These are phyloP conservation scores for Psittacula cyanocephala DNA, from an alignment of 2,113 vertebrate species.

Conservation along the genomic window DNA sequence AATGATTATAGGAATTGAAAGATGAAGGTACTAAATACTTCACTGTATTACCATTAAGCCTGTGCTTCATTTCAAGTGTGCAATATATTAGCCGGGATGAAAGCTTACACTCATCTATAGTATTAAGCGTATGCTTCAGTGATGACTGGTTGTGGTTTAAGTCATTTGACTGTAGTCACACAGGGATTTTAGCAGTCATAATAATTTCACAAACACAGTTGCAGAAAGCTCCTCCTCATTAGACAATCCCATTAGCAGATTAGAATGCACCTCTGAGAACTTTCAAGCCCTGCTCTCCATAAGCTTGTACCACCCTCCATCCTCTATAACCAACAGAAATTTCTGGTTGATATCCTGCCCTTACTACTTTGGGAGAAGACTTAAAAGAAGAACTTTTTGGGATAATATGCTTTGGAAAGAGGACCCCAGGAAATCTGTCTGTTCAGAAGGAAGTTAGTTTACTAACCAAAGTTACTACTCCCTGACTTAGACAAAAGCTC, in stretches of 20 bases:
- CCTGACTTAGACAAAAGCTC: background rate
- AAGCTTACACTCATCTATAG: fast-evolving
- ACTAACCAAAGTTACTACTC: background rate
- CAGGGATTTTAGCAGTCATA: background rate
- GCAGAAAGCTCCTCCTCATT: background rate
- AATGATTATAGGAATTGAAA: background rate
- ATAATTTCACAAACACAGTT: background rate
- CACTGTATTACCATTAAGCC: background rate
- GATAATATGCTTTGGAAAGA: background rate
- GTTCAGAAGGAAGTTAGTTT: background rate
- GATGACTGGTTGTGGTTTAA: background rate
- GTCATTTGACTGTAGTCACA: background rate
- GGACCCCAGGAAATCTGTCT: background rate
- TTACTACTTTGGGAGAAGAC: background rate
- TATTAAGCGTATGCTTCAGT: background rate
- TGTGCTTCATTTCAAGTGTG: fast-evolving
- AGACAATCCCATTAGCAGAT: background rate
- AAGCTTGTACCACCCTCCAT: background rate
- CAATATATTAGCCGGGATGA: background rate
- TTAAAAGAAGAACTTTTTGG: background rate
- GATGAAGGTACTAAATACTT: background rate
- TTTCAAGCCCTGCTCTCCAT: background rate
- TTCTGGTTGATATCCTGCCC: background rate
- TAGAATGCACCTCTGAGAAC: background rate
- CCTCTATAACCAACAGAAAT: background rate